These are phyloP conservation scores for Eulemur rufifrons DNA, from an alignment of 2,113 vertebrate species.

Conservation along the genomic window DNA sequence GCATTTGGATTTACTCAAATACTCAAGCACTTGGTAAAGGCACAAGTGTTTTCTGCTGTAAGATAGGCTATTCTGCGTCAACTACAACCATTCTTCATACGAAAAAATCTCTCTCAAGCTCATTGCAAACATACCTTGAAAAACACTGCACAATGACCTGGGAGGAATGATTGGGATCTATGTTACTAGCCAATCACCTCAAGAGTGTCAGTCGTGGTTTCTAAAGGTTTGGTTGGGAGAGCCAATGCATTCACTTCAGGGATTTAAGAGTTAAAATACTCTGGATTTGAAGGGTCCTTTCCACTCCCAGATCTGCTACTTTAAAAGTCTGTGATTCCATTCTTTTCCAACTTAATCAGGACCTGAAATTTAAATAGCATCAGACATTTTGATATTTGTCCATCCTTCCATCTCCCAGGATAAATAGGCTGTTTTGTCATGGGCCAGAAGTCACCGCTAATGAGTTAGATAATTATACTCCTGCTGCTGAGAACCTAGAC, in stretches of 20 bases:
- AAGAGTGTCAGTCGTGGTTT: neutral
- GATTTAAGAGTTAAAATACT: neutral
- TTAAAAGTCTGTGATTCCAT: neutral
- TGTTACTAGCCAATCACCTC: neutral
- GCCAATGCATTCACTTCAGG: neutral
- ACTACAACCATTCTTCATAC: neutral
- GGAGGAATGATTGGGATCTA: neutral
- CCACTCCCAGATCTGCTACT: neutral
- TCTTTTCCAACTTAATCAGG: constrained; percentile 43
- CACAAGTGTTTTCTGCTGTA: neutral
- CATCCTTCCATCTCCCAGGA: neutral
- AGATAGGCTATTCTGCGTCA: neutral
- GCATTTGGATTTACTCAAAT: neutral
- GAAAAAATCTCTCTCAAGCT: neutral
- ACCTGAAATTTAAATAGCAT: neutral
- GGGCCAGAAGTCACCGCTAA: constrained; percentile 48
- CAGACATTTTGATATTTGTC: constrained; percentile 17
- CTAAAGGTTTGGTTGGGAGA: neutral
- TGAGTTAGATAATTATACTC: constrained; percentile 52
- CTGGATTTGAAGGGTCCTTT: neutral
- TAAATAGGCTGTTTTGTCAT: constrained; percentile 30
- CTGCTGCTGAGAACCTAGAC: constrained; percentile 57
- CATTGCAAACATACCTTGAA: neutral
- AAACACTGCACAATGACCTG: neutral
- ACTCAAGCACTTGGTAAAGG: neutral